phyloP scores from a whole-genome alignment of 2,888 invertebrate genomes.

The Acronicta leporina region DNA sequence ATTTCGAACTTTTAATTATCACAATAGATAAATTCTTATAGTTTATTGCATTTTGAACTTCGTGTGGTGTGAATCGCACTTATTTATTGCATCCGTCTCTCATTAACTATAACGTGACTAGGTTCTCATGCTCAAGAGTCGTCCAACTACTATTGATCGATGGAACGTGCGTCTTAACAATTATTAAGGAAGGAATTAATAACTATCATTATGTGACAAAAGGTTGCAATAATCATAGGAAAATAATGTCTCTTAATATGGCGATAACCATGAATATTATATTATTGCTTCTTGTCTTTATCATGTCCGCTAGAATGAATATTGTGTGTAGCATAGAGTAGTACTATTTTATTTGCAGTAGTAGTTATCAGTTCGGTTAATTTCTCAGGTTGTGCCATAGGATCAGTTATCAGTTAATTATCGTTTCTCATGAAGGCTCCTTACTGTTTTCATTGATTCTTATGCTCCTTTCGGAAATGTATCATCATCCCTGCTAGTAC shows the following conservation, averaged over 20 bases:
- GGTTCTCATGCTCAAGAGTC: slow-evolving; percentile 58
- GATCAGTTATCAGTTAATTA: no score
- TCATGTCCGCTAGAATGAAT: no score
- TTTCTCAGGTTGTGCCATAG: no score
- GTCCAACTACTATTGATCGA: slow-evolving; percentile 43
- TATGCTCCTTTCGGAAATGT: no score
- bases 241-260: neutral
- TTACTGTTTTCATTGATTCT: no score
- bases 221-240: neutral
- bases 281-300: no score
- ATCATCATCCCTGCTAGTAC: no score
- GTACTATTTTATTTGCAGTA: no score
- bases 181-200: slow-evolving; percentile 33
- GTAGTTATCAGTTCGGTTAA: no score
- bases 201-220: slow-evolving; percentile 1
- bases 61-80: neutral
- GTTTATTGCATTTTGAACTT: neutral
- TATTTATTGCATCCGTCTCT: slow-evolving; percentile 57
- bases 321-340: no score
- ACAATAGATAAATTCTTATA: neutral
- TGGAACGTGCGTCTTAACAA: slow-evolving; percentile 29
- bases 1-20: neutral
- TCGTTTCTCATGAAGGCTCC: no score
- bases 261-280: neutral
- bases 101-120: slow-evolving; percentile 64